Evolutionary conservation across 2,888 invertebrate species (phyloP), one percentile per base, ranked within the genome.

Genomic region (Pyrgus malvae): DNA sequence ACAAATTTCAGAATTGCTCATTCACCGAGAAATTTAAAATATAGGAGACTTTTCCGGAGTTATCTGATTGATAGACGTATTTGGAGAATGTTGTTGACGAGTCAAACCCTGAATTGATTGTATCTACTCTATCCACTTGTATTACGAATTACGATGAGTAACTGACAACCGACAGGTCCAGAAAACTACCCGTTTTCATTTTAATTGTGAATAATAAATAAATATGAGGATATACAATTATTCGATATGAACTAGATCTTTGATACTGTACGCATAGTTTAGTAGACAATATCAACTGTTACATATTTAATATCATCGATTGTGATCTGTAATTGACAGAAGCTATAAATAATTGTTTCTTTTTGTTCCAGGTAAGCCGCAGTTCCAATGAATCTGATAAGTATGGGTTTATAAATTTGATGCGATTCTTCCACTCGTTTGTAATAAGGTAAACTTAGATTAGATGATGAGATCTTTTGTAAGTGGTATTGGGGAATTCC

Each of bases 311-410:
- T 11, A 11, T 40, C 12, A 33, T 14, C 11, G 25, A 46, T 35
- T 46, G 23, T 35, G 37, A 35, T 48, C 21, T 25, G 8, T 38
- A 33, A 35, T 25, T 33, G 27, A 19, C 38, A 38, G 5, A 12
- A 27, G n/a, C 9, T 17, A 21, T 40, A 41, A 49, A 19, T 16
- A 49, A 6, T 16, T 48, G n/a, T 19, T 31, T 14, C 35, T 42
- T 44, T 44, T 51, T 51, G 51, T 44, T 51, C 1, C 44, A 51
- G 51, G 51, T 51, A 51, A 51, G 51, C 17, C 12, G 17, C 19
- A 27, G 25, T 16, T 42, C 35, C n/a, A 17, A 41, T 33, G 11
- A 33, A 14, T 41, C 17, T 23, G 11, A 29, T 49, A 11, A n/a
- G 4, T 23, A 48, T 16, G 23, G 23, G 16, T 16, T 35, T 23